phyloP scores from a whole-genome alignment of 1,140 invertebrate genomes.

The Trypoxylus dichotomus region DNA sequence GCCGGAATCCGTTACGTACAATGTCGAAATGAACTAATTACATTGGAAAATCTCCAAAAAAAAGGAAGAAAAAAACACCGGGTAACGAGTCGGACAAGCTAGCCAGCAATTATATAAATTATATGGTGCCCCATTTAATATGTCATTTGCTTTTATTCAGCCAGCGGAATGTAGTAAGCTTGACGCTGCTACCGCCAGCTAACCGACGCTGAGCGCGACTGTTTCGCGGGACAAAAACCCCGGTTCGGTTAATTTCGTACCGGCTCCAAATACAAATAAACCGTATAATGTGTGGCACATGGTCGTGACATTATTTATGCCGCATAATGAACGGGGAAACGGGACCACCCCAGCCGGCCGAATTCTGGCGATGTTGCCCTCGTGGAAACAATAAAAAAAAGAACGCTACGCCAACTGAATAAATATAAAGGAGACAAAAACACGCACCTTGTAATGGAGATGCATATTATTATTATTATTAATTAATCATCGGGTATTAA shows the following conservation, averaged over 20 bases:
- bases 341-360: not conserved
- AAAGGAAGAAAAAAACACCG: not conserved
- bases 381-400: not conserved
- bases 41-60: not conserved
- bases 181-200: not conserved
- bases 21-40: not conserved
- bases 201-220: not conserved
- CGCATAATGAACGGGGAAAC: not conserved
- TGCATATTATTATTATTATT: too few relatives aligned
- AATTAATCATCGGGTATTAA: too few relatives aligned
- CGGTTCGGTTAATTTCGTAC: not conserved
- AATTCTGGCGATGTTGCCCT: not conserved
- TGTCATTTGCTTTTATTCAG: not conserved
- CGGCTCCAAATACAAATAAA: constrained; percentile 2
- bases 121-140: not conserved
- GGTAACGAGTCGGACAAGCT: not conserved
- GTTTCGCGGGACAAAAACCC: not conserved
- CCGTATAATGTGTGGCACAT: constrained; percentile 2
- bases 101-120: not conserved
- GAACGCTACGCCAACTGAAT: not conserved
- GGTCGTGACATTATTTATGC: constrained; percentile 2
- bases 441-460: not conserved
- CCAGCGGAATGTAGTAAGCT: not conserved
- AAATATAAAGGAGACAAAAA: not conserved
- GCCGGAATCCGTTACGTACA: not conserved